Conservation (phyloP, 2,888 invertebrate genomes). For the Trissolcus japonicus region DNA sequence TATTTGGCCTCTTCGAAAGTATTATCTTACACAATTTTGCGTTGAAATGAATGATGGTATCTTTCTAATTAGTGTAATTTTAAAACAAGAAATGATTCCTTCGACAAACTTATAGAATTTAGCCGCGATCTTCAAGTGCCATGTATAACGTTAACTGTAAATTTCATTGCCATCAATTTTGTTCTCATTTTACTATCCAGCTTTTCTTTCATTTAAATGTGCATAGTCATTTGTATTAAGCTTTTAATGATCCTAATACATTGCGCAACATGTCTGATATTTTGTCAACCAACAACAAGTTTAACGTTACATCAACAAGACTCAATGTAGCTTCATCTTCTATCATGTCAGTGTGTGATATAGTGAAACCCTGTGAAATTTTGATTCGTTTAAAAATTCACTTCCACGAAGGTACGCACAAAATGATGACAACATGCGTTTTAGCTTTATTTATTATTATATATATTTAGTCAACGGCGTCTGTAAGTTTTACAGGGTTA, state of each 20-base stretch:
- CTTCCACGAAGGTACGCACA: too few species aligned
- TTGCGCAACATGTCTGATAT: slow-evolving; percentile 14
- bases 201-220: slow-evolving; percentile 32
- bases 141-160: slow-evolving; percentile 45
- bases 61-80: neutral
- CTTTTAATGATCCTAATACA: slow-evolving; percentile 27
- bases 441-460: slow-evolving; percentile 2
- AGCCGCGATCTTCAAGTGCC: slow-evolving; percentile 48
- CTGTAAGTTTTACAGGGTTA: slow-evolving; percentile 46
- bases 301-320: slow-evolving; percentile 15
- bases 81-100: slow-evolving; percentile 23
- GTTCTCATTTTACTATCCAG: slow-evolving; percentile 21
- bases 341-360: slow-evolving; percentile 26
- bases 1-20: slow-evolving; percentile 37
- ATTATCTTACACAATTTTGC: slow-evolving; percentile 13
- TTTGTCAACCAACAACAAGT: slow-evolving; percentile 19
- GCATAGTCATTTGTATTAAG: slow-evolving; percentile 48
- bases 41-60: slow-evolving; percentile 11
- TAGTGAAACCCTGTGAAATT: slow-evolving; percentile 39
- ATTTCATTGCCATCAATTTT: neutral
- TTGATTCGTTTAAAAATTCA: slow-evolving; percentile 6
- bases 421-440: neutral
- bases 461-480: neutral
- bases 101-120: slow-evolving; percentile 23
- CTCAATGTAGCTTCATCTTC: slow-evolving; percentile 8